phyloP scores from a whole-genome alignment of 1,140 invertebrate species.

The Amphibalanus amphitrite region DNA sequence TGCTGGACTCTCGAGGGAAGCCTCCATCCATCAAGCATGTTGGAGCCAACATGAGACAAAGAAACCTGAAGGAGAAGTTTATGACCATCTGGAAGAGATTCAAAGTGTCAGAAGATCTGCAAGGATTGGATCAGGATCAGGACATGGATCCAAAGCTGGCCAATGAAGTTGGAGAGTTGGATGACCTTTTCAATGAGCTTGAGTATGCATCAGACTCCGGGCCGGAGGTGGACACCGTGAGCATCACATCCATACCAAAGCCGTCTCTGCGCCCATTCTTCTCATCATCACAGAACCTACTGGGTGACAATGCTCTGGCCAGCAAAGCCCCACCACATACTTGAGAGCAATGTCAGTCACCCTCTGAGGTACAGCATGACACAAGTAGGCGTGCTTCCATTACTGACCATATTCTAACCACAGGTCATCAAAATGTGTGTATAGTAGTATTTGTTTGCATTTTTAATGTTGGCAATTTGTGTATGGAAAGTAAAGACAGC shows the following conservation, averaged over 20 bases:
- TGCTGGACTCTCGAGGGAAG: constrained; percentile 27
- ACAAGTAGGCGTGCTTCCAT: background rate
- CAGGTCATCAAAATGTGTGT: background rate
- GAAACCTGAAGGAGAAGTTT: constrained; percentile 95
- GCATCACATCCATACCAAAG: constrained; percentile 88
- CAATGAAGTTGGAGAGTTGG: constrained; percentile 44
- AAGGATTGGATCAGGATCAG: constrained; percentile 40
- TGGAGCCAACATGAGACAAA: constrained; percentile 40
- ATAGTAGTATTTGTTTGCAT: background rate
- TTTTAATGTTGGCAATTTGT: background rate
- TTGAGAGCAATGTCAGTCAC: background rate
- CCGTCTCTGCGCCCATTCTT: constrained; percentile 88
- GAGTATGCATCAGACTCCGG: constrained; percentile 77
- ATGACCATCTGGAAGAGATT: constrained; percentile 82
- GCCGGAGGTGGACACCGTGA: constrained; percentile 86
- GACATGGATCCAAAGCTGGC: constrained; percentile 24
- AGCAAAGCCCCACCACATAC: background rate
- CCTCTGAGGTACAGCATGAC: background rate
- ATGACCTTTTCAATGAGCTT: constrained; percentile 63
- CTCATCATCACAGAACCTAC: constrained; percentile 63
- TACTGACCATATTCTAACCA: background rate
- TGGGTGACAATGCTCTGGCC: constrained; percentile 22
- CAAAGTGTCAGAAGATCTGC: constrained; percentile 66
- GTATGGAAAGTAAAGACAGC: background rate
- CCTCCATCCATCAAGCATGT: background rate